Base-by-base conservation (phyloP, 2,888 invertebrate species). In the Plagodis pulveraria region DNA sequence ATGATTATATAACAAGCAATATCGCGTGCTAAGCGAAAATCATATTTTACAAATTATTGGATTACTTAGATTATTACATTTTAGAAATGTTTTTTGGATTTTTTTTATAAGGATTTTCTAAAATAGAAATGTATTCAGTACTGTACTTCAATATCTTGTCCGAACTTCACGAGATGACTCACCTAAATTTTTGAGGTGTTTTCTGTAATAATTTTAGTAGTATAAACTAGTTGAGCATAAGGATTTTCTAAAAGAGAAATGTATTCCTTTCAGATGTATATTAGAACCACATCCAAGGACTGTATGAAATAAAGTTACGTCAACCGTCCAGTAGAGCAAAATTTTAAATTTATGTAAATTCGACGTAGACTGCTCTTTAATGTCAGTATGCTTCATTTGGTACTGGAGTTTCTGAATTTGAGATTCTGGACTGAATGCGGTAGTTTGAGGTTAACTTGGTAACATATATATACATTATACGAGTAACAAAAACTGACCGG, bases 271-370 rank as follows among this genome's bases (percentile, higher is more conserved):
- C 32, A 58, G 48, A 48, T 53, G 46, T 56, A 62, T 53, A 46
- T 40, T 12, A 6, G 54, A 52, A 66, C 62, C 58, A 60, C 60
- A 66, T 63, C 47, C 57, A 65, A 49, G 55, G 63, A 57, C 62
- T 64, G 61, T 61, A 59, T 50, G 54, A 65, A 67, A 67, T 63
- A 67, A 70, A 72, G 69, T 72, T 69, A 56, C 58, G 46, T 40
- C 46, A 35, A 50, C 50, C 53, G 62, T 65, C 60, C 62, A 56
- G 57, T 68, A 67, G 56, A 51, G 69, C 45, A 58, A 69, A 71
- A 72, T 77, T 72, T 71, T 61, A 74, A 78, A 80, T 76, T 62
- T 71, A 80, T 76, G 80, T 70, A 76, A 79, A 79, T 77, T 71
- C 60, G 64, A 59, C 67, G 63, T 70, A 67, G 66, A 70, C 51